phyloP scores from a whole-genome alignment of 2,797 vertebrate species.

The Bryconaethiops microstoma region DNA sequence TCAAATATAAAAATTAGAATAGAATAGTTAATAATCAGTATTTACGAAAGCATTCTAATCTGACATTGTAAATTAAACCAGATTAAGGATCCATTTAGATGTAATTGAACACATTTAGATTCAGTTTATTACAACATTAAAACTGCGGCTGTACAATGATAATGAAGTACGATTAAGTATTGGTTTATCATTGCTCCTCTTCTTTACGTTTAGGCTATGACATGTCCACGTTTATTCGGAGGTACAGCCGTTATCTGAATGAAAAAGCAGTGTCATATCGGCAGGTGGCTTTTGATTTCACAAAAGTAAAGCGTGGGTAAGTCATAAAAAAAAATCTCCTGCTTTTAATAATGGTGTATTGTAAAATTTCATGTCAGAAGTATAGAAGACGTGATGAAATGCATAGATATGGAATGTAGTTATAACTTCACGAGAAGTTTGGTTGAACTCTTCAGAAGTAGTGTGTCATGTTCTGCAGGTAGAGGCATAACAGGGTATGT shows the following conservation, averaged over 20 bases:
- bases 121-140: too few relatives aligned
- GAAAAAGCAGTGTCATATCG: slow-evolving; percentile 99
- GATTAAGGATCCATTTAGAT: too few relatives aligned
- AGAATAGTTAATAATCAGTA: too few relatives aligned
- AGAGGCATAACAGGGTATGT: neutral
- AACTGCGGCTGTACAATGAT: too few relatives aligned
- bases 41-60: too few relatives aligned
- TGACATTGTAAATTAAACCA: neutral
- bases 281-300: slow-evolving; percentile 99
- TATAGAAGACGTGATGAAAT: too few relatives aligned
- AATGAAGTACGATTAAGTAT: neutral
- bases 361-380: too few relatives aligned
- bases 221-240: slow-evolving; percentile 98
- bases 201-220: slow-evolving; percentile 85
- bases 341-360: neutral
- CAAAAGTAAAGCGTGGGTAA: slow-evolving; percentile 99
- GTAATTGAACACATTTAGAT: too few relatives aligned
- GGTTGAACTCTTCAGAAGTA: neutral
- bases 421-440: neutral
- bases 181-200: neutral
- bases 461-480: neutral
- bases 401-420: too few relatives aligned
- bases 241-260: slow-evolving; percentile 98
- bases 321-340: slow-evolving; percentile 48
- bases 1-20: too few relatives aligned